A percentile compares a stretch with the other conserved stretches of the same genome.
Conservation (phyloP, 2,113 vertebrate species). For the Corythornis cristatus region DNA sequence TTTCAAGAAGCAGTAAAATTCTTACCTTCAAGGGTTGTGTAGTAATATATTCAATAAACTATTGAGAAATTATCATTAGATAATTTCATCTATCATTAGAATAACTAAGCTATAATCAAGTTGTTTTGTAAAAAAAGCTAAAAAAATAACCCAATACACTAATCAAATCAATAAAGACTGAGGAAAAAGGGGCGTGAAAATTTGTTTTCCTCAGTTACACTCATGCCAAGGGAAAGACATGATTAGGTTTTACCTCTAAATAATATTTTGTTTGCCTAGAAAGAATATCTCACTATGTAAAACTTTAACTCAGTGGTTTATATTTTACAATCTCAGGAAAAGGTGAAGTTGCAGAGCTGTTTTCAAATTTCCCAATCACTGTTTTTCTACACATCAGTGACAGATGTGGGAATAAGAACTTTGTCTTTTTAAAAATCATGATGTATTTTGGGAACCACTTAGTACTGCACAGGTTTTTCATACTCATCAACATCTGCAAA, state of each 20-base stretch:
- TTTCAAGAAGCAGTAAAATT: slow-evolving; percentile 47
- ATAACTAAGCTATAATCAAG: neutral
- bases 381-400: neutral
- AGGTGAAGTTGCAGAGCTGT: neutral
- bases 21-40: slow-evolving; percentile 15
- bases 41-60: slow-evolving; percentile 27
- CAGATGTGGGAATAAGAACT: neutral
- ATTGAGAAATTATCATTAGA: slow-evolving; percentile 42
- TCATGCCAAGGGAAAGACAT: neutral
- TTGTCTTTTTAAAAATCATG: neutral
- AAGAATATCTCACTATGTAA: neutral
- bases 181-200: neutral
- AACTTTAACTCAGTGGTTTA: neutral
- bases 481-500: neutral
- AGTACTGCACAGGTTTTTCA: neutral
- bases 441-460: neutral
- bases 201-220: neutral
- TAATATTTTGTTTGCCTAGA: neutral
- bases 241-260: neutral
- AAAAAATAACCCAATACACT: neutral
- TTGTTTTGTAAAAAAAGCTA: neutral
- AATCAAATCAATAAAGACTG: neutral
- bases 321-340: neutral
- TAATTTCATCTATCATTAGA: slow-evolving; percentile 1
- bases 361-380: neutral